Evolutionary conservation across 2,888 invertebrate genomes (phyloP).

Genomic region (Teleogryllus oceanicus): DNA sequence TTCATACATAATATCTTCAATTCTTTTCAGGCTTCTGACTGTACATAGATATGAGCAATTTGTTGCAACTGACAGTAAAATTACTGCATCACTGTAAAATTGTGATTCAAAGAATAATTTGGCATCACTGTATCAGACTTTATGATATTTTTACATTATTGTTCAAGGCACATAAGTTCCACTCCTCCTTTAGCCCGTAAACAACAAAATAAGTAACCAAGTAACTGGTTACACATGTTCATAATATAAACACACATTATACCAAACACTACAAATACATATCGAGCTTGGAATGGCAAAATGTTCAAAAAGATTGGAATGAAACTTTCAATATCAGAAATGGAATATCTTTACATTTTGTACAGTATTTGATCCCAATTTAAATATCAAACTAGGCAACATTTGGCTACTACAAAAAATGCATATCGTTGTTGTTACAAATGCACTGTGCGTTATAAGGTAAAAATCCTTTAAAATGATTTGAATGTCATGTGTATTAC

Average conservation of each 20-base stretch:
- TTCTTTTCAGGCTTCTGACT: background rate
- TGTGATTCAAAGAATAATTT: background rate
- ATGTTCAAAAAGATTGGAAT: background rate
- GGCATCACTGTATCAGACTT: conserved; percentile 2
- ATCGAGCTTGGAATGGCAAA: background rate
- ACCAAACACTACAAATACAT: background rate
- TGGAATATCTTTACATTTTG: no score
- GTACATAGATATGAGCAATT: background rate
- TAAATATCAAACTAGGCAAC: no score
- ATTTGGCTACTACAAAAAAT: no score
- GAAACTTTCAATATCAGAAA: background rate
- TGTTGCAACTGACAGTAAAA: background rate
- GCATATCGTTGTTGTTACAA: no score
- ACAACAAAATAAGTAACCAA: no score
- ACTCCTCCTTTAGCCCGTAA: background rate
- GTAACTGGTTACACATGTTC: background rate
- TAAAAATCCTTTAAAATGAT: no score
- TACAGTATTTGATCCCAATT: no score
- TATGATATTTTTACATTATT: background rate
- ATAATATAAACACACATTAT: conserved; percentile 1
- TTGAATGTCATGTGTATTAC: no score
- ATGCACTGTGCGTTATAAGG: no score
- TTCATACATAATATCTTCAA: background rate
- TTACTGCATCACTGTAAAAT: no score
- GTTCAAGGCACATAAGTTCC: conserved; percentile 3